These are phyloP conservation scores for Propsilocerus akamusi DNA, from an alignment of 1,140 invertebrate genomes.

Conservation along the genomic window DNA sequence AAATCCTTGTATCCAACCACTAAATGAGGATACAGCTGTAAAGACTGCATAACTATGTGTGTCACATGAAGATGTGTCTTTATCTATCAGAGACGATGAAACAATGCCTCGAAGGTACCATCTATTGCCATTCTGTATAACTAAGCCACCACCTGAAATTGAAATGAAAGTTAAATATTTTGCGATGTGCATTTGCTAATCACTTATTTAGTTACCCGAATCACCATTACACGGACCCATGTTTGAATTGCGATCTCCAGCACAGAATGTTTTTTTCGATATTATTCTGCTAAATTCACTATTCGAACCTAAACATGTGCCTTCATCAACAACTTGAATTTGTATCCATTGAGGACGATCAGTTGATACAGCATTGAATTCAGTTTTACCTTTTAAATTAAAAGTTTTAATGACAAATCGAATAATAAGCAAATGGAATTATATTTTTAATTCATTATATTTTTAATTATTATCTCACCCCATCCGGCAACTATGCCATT, in stretches of 20 bases:
- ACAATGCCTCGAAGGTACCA: constrained; percentile 21
- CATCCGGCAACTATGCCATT: constrained; percentile 30
- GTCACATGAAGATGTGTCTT: constrained; percentile 8
- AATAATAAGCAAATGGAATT: too few relatives aligned
- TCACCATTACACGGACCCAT: constrained; percentile 19
- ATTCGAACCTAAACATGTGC: constrained; percentile 15
- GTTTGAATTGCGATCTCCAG: constrained; percentile 17
- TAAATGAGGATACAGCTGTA: constrained; percentile 7
- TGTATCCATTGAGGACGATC: too few relatives aligned
- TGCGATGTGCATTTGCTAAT: neutral
- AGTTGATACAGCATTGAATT: too few relatives aligned
- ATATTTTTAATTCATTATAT: too few relatives aligned
- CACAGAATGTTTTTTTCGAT: constrained; percentile 21
- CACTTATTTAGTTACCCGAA: neutral
- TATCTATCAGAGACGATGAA: constrained; percentile 12
- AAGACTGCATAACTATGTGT: constrained; percentile 8
- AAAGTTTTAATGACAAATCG: too few relatives aligned
- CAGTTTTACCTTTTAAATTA: too few relatives aligned
- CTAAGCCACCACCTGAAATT: constrained; percentile 21
- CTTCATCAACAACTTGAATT: constrained; percentile 8
- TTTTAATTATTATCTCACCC: too few relatives aligned
- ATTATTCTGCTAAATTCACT: constrained; percentile 14
- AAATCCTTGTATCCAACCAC: constrained; percentile 6
- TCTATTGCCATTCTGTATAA: constrained; percentile 13
- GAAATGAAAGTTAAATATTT: constrained; percentile 16